phyloP scores from a whole-genome alignment of 1,140 invertebrate species.

The Drosophila ohnishii region DNA sequence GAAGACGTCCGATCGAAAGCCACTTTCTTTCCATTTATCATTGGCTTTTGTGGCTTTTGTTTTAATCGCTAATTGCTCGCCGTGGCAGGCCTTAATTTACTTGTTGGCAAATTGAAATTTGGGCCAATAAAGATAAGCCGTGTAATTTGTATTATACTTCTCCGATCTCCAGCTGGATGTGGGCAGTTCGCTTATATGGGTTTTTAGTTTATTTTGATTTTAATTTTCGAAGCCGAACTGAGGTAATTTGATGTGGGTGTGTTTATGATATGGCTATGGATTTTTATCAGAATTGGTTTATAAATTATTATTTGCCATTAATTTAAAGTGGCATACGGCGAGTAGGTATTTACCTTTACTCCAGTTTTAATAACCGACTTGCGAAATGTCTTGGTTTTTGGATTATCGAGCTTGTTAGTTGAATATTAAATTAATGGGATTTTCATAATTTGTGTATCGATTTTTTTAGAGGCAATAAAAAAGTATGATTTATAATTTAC shows the following conservation, averaged over 20 bases:
- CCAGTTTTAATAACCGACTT: conserved; percentile 28
- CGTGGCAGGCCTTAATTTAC: conserved; percentile 69
- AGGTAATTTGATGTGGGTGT: conserved; percentile 64
- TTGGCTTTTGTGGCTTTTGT: conserved; percentile 43
- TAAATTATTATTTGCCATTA: conserved; percentile 45
- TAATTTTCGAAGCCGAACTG: conserved; percentile 33
- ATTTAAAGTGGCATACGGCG: conserved; percentile 30
- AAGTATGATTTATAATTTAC: neutral
- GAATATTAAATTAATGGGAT: neutral
- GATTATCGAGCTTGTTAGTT: neutral
- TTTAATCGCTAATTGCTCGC: conserved; percentile 65
- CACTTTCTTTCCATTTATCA: conserved; percentile 48
- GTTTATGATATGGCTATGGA: conserved; percentile 47
- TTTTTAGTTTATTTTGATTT: conserved; percentile 31
- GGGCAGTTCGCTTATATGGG: conserved; percentile 19
- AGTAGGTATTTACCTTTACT: conserved; percentile 15
- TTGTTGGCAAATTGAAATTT: conserved; percentile 73
- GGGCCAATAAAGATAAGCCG: conserved; percentile 69
- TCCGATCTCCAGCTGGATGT: conserved; percentile 5
- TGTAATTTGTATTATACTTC: conserved; percentile 59
- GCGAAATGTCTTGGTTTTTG: neutral
- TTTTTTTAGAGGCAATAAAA: neutral
- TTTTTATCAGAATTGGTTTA: conserved; percentile 40
- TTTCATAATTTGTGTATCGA: neutral
- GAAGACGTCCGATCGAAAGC: conserved; percentile 17